Evolutionary conservation across 2,113 vertebrate genomes (phyloP), one percentile per base, ranked within the genome.

Genomic region (Periophthalmodon schlosseri): DNA sequence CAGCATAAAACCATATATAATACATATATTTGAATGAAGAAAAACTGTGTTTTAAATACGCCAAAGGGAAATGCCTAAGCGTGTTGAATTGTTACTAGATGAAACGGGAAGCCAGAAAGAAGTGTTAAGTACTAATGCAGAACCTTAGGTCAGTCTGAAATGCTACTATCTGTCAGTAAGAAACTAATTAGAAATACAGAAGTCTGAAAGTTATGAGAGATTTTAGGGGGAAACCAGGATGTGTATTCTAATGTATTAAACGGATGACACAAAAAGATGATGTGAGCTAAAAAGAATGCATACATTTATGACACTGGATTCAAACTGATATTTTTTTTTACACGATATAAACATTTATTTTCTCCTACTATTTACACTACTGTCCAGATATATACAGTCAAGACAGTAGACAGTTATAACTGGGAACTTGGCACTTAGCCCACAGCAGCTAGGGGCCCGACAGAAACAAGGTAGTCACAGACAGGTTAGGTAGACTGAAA

Each of bases 401-500:
- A 68, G 69, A 70, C 21, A 71, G 72, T 50, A 34, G 60, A 52
- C 69, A 72, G 74, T 58, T 65, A 83, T 81, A 83, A 65, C 67
- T 74, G 72, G 1, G 54, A 39, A 52, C 69, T 69, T 89, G 85
- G 86, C 84, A 81, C 9, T 10, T n/a, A 24, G 79, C 86, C 84
- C 52, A 61, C 18, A 58, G 72, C 77, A 88, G 82, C 84, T 10
- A 87, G 76, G 73, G 83, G 80, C 76, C 79, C 79, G 87, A 89
- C 80, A 83, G 79, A 87, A 85, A 89, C 72, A 75, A 74, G 76
- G 84, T 72, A 80, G 85, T 87, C 81, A 83, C 66, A 78, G 86
- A 87, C 78, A 86, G 74, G 86, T 84, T 86, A 82, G 84, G 85
- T 71, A 84, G 85, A 84, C 81, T 75, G 44, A 88, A 84, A 84